Conservation (phyloP, 2,113 vertebrate genomes). For the Solenodon paradoxus region DNA sequence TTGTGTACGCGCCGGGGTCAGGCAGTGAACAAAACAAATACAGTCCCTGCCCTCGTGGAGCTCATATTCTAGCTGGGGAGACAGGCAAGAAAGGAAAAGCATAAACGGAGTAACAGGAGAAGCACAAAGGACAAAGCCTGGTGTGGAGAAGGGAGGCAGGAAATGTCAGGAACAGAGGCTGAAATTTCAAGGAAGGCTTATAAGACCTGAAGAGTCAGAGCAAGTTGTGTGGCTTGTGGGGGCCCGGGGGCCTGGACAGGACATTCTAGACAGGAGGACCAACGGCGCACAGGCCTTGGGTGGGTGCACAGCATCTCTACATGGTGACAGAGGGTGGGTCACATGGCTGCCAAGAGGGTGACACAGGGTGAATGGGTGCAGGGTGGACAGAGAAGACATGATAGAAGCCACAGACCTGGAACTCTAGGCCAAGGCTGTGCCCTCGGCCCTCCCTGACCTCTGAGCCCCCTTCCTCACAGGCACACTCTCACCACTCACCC, state of each 20-base stretch:
- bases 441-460: accelerated
- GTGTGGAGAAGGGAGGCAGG: background rate
- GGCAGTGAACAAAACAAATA: background rate
- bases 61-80: background rate
- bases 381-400: background rate
- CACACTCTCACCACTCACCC: constrained; percentile 84
- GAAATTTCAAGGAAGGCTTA: background rate
- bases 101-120: accelerated
- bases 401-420: background rate
- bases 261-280: accelerated
- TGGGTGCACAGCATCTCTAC: accelerated
- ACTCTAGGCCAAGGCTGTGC: background rate
- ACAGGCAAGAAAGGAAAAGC: background rate
- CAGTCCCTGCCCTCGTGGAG: background rate
- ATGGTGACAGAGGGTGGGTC: background rate
- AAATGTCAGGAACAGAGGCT: background rate
- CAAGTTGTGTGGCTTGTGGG: background rate
- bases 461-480: accelerated
- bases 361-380: accelerated
- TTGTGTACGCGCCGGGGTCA: background rate
- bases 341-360: accelerated
- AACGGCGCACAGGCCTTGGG: background rate
- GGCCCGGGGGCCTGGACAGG: background rate
- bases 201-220: background rate
- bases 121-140: no score